These are phyloP conservation scores for Ips nitidus DNA, from an alignment of 1,140 invertebrate species.

Conservation along the genomic window DNA sequence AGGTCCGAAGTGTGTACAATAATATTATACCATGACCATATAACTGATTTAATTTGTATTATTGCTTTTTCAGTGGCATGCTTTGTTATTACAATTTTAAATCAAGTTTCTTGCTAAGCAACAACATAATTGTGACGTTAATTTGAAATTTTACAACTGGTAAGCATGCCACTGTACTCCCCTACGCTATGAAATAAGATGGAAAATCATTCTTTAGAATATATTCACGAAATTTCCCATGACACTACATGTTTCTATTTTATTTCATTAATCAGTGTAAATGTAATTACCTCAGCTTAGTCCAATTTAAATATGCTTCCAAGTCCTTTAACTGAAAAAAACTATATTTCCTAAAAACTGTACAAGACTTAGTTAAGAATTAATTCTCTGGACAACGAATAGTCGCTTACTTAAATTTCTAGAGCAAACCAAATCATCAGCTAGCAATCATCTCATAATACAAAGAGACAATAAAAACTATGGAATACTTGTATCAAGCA, in stretches of 20 bases:
- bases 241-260: slow-evolving; percentile 4
- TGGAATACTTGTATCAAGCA: neutral
- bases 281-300: too few species aligned
- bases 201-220: slow-evolving; percentile 39
- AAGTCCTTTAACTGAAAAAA: too few species aligned
- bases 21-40: slow-evolving; percentile 37
- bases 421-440: neutral
- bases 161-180: too few species aligned
- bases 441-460: neutral
- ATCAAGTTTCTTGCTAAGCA: too few species aligned
- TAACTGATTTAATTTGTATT: neutral
- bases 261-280: too few species aligned
- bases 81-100: neutral
- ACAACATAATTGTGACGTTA: too few species aligned
- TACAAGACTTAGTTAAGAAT: too few species aligned
- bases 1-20: slow-evolving; percentile 46
- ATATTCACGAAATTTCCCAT: slow-evolving; percentile 37
- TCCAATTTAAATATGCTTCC: too few species aligned
- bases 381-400: slow-evolving; percentile 23
- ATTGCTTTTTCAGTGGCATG: neutral
- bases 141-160: too few species aligned
- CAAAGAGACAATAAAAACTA: slow-evolving; percentile 11
- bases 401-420: slow-evolving; percentile 10
- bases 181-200: slow-evolving; percentile 38
- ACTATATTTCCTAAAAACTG: too few species aligned